Base-by-base conservation (phyloP, 2,888 invertebrate genomes). In the Dryomyza anilis region DNA sequence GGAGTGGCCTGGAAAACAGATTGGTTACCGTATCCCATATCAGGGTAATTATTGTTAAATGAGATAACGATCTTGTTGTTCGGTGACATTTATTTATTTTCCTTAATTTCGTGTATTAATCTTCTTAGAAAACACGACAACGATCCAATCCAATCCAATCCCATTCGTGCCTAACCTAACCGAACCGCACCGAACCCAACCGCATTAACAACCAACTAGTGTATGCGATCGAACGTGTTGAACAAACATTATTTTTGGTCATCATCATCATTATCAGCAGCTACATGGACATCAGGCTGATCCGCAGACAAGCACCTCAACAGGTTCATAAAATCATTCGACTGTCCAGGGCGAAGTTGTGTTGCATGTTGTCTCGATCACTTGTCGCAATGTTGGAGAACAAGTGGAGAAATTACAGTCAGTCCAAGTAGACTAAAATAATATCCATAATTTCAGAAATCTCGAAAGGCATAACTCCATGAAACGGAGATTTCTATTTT, bases 21-120 rank as follows among this genome's bases (percentile, higher is more conserved):
- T 79, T 80, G 80, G 80, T 80, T 79, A 77, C 79, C 81, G 78
- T 80, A 80, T 79, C 82, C 83, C 81, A 82, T 82, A 82, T 82
- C 82, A 82, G 81, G 82, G 83, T 82, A 82, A 82, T 82, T 82
- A 82, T 82, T 82, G 82, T 82, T 82, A 83, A 83, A 83, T 81
- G 78, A 78, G 82, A 83, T 82, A 82, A 81, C 80, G 79, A 82
- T 82, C 82, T 81, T 82, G 82, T 83, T 80, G 74, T 75, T 76
- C 77, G 81, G 78, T 81, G 82, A 83, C 82, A 82, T 82, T 83
- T 82, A 82, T 82, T 81, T 82, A 83, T 81, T 82, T 83, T 82
- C 80, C 81, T 81, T 82, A 83, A 82, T 82, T 82, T 83, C 72
- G 78, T 77, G 81, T 81, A 83, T 82, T 82, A 81, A 83, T 82